These are phyloP conservation scores for Ellobius talpinus DNA, from an alignment of 2,113 vertebrate genomes.

Conservation along the genomic window DNA sequence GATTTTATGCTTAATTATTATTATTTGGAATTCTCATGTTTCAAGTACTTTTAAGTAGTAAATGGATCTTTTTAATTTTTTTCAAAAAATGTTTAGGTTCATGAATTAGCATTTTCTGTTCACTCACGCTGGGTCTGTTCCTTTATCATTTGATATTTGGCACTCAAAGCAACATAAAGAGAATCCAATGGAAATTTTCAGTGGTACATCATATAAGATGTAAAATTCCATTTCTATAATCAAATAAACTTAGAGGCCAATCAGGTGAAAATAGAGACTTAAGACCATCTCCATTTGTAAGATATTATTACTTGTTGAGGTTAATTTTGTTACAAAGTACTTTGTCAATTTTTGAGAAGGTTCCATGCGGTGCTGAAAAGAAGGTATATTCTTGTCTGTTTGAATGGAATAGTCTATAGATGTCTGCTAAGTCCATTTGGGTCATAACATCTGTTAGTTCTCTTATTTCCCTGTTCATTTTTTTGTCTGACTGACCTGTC, in stretches of 20 bases:
- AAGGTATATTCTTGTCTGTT: too few relatives aligned
- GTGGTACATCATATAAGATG: neutral
- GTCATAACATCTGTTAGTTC: too few relatives aligned
- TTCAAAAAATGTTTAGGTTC: slow-evolving; percentile 7
- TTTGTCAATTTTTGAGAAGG: too few relatives aligned
- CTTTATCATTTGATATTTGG: neutral
- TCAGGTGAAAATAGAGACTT: neutral
- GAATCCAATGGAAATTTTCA: slow-evolving; percentile 1
- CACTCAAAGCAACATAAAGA: slow-evolving; percentile 16
- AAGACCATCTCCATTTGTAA: neutral
- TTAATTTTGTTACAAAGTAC: too few relatives aligned
- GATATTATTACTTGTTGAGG: neutral
- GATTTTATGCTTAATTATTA: slow-evolving; percentile 30
- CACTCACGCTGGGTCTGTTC: neutral
- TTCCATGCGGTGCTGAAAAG: too few relatives aligned
- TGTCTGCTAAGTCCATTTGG: too few relatives aligned
- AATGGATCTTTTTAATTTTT: slow-evolving; percentile 21
- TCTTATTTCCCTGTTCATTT: too few relatives aligned
- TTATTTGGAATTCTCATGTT: slow-evolving; percentile 16
- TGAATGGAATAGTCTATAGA: too few relatives aligned
- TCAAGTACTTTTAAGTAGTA: slow-evolving; percentile 57
- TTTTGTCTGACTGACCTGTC: too few relatives aligned
- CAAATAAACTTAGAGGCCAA: slow-evolving; percentile 10
- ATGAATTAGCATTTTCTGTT: neutral
- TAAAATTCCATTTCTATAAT: slow-evolving; percentile 40